Conservation (phyloP, 2,113 vertebrate genomes). For the Pedetes capensis region DNA sequence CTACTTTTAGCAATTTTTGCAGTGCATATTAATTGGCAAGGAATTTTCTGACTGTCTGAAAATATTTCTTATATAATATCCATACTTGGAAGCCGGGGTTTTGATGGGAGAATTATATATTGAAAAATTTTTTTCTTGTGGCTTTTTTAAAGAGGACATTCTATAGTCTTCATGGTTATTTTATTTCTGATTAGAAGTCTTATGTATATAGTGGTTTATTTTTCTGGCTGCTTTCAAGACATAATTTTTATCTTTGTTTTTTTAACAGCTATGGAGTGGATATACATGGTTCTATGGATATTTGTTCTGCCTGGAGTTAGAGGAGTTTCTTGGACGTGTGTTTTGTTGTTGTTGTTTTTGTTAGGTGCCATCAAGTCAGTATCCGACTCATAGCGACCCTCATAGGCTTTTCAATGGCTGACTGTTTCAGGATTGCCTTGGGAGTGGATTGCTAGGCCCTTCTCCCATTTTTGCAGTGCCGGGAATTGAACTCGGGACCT, state of each 20-base stretch:
- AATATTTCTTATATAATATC: not conserved
- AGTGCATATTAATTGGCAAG: not conserved
- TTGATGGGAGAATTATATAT: not conserved
- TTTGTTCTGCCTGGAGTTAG: not conserved
- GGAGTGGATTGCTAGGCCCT: no score
- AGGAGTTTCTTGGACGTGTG: not conserved
- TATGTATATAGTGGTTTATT: not conserved
- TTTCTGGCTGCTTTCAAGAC: not conserved
- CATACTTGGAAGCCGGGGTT: not conserved
- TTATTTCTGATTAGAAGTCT: not conserved
- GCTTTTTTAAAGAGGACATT: not conserved
- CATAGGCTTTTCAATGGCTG: no score
- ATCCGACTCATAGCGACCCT: no score
- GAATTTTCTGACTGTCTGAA: not conserved
- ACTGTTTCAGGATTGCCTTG: no score
- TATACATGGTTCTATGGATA: not conserved
- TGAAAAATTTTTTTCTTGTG: not conserved
- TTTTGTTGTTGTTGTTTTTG: no score
- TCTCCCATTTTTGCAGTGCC: no score
- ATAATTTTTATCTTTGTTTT: not conserved
- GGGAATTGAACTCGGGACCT: no score
- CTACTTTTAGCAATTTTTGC: not conserved
- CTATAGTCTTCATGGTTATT: not conserved
- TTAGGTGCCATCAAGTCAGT: no score
- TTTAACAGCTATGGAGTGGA: not conserved